phyloP scores from a whole-genome alignment of 1,140 invertebrate species.

The Pseudobourletiella spinata region DNA sequence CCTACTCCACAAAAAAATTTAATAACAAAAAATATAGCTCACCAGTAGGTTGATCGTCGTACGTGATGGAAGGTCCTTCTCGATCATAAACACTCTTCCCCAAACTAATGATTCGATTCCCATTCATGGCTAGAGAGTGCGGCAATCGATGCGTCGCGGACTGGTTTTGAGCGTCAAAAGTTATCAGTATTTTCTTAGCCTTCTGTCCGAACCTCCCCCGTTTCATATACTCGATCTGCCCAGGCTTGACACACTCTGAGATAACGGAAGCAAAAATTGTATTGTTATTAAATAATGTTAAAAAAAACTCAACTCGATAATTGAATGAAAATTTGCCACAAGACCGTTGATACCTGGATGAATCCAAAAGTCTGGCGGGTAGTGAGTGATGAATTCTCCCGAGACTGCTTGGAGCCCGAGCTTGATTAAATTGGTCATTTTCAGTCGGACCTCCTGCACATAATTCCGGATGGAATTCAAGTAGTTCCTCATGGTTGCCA shows the following conservation, averaged over 20 bases:
- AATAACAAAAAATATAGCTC: too few relatives aligned
- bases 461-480: conserved; percentile 24
- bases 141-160: neutral
- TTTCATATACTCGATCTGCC: neutral
- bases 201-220: neutral
- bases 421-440: conserved; percentile 35
- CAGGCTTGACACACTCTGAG: conserved; percentile 5
- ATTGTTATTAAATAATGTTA: neutral
- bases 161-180: conserved; percentile 9
- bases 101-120: conserved; percentile 12
- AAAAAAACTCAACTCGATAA: neutral
- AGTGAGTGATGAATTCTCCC: conserved; percentile 26
- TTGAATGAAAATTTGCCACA: too few relatives aligned
- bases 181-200: conserved; percentile 4
- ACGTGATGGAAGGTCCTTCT: conserved; percentile 11
- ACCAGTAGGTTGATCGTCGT: neutral
- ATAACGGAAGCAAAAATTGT: neutral
- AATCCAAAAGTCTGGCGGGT: conserved; percentile 17
- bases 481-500: conserved; percentile 19
- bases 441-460: conserved; percentile 26
- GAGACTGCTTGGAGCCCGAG: conserved; percentile 23
- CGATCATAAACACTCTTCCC: conserved; percentile 30
- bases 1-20: too few relatives aligned
- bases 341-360: conserved; percentile 16
- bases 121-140: conserved; percentile 12